A percentile compares a stretch with the other conserved stretches of the same genome.
These are phyloP conservation scores for Solen grandis DNA, from an alignment of 1,140 invertebrate species.

Conservation along the genomic window DNA sequence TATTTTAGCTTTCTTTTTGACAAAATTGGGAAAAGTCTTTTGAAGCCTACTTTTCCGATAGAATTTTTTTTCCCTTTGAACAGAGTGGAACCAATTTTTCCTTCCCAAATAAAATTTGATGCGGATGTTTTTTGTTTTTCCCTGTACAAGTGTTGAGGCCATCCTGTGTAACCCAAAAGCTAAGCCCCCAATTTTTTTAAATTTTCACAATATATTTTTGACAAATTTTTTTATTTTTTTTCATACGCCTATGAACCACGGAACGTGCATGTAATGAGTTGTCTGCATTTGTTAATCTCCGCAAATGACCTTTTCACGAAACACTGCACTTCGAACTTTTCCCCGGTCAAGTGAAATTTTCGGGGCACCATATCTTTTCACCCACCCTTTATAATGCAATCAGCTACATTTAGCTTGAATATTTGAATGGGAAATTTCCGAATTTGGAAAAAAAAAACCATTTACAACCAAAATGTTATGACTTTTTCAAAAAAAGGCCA, in stretches of 20 bases:
- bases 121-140: constrained; percentile 1
- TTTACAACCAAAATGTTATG: constrained; percentile 17
- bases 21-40: background rate
- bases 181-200: no score
- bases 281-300: constrained; percentile 5
- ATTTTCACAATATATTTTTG: no score
- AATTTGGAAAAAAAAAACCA: constrained; percentile 20
- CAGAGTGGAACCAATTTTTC: constrained; percentile 28
- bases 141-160: background rate
- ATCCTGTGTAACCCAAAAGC: background rate
- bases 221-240: no score
- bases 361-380: no score
- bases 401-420: no score
- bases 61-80: background rate
- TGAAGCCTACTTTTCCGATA: background rate
- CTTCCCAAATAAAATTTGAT: constrained; percentile 7
- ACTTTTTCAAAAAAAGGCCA: background rate
- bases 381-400: no score
- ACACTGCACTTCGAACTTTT: no score
- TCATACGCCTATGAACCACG: constrained; percentile 3
- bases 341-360: no score
- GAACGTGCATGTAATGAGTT: constrained; percentile 8
- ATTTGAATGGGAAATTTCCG: constrained; percentile 34
- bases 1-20: constrained; percentile 6
- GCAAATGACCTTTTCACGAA: constrained; percentile 20